Conservation (phyloP, 1,140 invertebrate genomes). For the Panagrolaimus sp. region DNA sequence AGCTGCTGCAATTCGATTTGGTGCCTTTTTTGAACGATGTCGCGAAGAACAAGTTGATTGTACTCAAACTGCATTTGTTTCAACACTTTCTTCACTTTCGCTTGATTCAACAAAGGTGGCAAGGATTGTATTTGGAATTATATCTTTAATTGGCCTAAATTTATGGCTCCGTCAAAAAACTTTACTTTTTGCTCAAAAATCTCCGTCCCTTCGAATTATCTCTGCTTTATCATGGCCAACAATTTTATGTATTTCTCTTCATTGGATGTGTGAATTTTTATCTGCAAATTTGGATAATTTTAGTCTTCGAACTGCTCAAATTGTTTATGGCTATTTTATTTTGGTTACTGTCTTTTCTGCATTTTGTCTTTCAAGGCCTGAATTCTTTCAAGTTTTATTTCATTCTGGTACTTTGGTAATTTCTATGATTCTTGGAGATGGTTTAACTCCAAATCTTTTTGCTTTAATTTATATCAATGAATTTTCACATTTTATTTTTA, state of each 20-base stretch:
- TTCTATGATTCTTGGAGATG: slow-evolving; percentile 25
- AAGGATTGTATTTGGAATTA: background rate
- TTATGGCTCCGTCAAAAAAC: background rate
- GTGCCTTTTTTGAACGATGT: slow-evolving; percentile 29
- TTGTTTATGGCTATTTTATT: slow-evolving; percentile 20
- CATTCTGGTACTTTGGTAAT: slow-evolving; percentile 18
- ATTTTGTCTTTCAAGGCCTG: background rate
- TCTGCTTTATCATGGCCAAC: slow-evolving; percentile 21
- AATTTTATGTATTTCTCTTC: slow-evolving; percentile 18
- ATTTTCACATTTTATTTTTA: slow-evolving; percentile 9
- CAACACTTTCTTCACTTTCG: background rate
- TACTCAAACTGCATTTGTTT: background rate
- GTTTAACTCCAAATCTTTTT: slow-evolving; percentile 6
- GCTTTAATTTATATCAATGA: slow-evolving; percentile 9
- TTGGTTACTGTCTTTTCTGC: background rate
- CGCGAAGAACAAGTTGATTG: slow-evolving; percentile 32
- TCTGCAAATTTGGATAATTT: background rate
- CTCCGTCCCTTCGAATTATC: slow-evolving; percentile 1
- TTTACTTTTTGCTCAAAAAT: background rate
- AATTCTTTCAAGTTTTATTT: background rate
- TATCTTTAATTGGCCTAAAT: background rate
- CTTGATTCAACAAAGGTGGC: background rate
- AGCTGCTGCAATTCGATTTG: slow-evolving; percentile 16
- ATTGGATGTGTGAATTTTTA: slow-evolving; percentile 26
- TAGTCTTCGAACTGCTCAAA: slow-evolving; percentile 18